These are phyloP conservation scores for Cephus nigrinus DNA, from an alignment of 2,888 invertebrate species.

Conservation along the genomic window DNA sequence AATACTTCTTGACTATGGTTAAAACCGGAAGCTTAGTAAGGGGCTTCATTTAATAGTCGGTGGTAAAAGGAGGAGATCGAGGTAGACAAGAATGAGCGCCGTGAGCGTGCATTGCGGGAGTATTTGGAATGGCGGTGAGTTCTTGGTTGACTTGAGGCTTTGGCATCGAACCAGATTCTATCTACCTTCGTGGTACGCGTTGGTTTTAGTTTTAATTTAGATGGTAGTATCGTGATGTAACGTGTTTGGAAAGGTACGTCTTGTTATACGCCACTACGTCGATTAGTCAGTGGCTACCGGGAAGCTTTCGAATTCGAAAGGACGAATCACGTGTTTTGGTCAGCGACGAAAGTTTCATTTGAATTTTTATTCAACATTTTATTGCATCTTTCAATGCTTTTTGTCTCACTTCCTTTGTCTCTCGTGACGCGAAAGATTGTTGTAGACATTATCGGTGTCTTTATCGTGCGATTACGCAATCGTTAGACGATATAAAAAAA, in stretches of 20 bases:
- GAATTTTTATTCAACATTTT: not conserved
- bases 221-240: constrained; percentile 52
- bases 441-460: not conserved
- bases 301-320: not conserved
- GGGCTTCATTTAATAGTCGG: not conserved
- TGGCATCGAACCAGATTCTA: constrained; percentile 54
- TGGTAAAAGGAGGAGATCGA: constrained; percentile 2
- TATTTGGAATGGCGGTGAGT: constrained; percentile 51
- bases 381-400: not conserved
- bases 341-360: not conserved
- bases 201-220: constrained; percentile 55
- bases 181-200: constrained; percentile 48
- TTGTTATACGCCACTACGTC: constrained; percentile 42
- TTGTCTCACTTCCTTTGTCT: not conserved
- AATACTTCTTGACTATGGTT: not conserved
- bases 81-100: constrained; percentile 41
- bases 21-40: not conserved
- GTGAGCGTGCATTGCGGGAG: constrained; percentile 49
- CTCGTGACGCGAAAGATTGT: not conserved
- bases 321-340: not conserved
- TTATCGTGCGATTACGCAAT: not conserved
- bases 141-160: constrained; percentile 47
- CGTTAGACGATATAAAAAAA: not conserved
- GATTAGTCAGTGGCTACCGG: constrained; percentile 27
- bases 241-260: constrained; percentile 46